Evolutionary conservation across 2,797 vertebrate genomes (phyloP).

Genomic region (Phrynocephalus guinanensis): DNA sequence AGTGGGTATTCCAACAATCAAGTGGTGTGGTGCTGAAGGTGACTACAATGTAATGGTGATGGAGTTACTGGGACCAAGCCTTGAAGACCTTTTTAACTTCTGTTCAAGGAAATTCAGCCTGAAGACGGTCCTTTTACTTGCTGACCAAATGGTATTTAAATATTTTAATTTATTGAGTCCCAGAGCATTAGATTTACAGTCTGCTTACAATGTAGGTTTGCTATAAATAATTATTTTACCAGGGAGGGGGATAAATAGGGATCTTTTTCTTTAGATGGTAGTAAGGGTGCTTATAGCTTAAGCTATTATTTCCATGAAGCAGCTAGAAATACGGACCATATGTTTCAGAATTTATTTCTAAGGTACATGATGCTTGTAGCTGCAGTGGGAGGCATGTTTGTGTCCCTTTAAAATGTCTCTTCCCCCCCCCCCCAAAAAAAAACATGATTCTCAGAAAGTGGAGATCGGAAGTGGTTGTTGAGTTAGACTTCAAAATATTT

Average conservation of each 20-base stretch:
- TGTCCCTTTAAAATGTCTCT: not conserved
- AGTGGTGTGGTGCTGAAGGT: constrained; percentile 98
- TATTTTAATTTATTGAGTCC: constrained; percentile 23
- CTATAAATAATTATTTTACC: constrained; percentile 7
- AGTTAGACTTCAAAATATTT: not conserved
- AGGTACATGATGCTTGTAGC: not conserved
- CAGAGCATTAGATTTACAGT: not conserved
- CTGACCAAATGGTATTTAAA: constrained; percentile 88
- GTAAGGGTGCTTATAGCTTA: not conserved
- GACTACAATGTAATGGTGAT: constrained; percentile 99
- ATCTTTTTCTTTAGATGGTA: not conserved
- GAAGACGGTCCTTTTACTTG: constrained; percentile 91
- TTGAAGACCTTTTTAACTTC: constrained; percentile 98
- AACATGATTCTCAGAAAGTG: not conserved
- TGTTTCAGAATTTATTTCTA: not conserved
- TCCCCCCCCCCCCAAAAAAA: not conserved
- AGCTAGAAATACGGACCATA: not conserved
- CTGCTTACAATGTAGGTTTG: not conserved
- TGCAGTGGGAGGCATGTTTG: not conserved
- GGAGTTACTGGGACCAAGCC: constrained; percentile 94
- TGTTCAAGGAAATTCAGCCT: constrained; percentile 94
- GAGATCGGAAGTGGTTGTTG: not conserved
- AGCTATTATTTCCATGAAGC: not conserved
- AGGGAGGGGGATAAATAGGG: too few species aligned
- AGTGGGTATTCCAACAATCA: constrained; percentile 97